A percentile compares a stretch with the other conserved stretches of the same genome.
phyloP scores from a whole-genome alignment of 2,797 vertebrate species.

The Apogon hyalosoma region DNA sequence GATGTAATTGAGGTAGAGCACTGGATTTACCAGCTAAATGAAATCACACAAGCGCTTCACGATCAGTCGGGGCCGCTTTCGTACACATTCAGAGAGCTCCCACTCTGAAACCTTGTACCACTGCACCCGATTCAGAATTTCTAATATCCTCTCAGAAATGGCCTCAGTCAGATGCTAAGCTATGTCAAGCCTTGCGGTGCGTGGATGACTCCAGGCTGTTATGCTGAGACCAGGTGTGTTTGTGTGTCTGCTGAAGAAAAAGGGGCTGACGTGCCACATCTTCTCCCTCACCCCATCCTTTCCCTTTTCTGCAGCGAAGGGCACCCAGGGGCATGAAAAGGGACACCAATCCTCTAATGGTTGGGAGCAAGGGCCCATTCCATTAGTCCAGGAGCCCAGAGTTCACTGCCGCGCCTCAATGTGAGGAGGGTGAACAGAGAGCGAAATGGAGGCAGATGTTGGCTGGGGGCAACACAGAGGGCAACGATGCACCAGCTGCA shows the following conservation, averaged over 20 bases:
- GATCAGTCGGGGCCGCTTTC: slow-evolving; percentile 64
- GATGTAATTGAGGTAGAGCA: slow-evolving; percentile 81
- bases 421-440: slow-evolving; percentile 63
- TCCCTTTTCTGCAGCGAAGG: slow-evolving; percentile 63
- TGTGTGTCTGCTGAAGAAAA: slow-evolving; percentile 36
- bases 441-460: slow-evolving; percentile 80
- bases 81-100: slow-evolving; percentile 61
- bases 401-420: slow-evolving; percentile 69
- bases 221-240: slow-evolving; percentile 54
- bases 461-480: slow-evolving; percentile 75
- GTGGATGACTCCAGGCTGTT: slow-evolving; percentile 68
- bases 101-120: slow-evolving; percentile 57
- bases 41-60: slow-evolving; percentile 75
- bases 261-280: slow-evolving; percentile 56
- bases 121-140: slow-evolving; percentile 64
- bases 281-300: slow-evolving; percentile 55
- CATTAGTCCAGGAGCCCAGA: slow-evolving; percentile 80
- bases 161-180: slow-evolving; percentile 72
- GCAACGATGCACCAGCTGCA: slow-evolving; percentile 76
- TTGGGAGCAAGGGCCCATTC: slow-evolving; percentile 79
- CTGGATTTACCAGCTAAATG: slow-evolving; percentile 79
- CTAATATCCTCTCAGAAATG: slow-evolving; percentile 74
- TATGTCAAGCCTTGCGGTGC: slow-evolving; percentile 71
- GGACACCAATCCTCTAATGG: slow-evolving; percentile 83
- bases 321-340: slow-evolving; percentile 64